Base-by-base conservation (phyloP, 2,888 invertebrate species). In the Platycnemis pennipes region DNA sequence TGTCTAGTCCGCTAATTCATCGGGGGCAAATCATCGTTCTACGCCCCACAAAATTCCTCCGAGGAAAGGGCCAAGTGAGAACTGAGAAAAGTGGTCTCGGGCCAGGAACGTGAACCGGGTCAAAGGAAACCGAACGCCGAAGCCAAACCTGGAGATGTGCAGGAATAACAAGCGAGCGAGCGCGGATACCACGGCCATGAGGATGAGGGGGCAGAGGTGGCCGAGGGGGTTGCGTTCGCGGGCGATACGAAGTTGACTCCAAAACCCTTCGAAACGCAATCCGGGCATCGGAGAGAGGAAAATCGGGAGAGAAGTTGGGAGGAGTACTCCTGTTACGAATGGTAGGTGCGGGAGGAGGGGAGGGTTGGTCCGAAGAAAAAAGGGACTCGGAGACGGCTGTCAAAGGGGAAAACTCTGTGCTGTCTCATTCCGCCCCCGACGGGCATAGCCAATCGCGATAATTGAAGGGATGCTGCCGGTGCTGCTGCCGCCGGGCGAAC, bases 381-480 rank as follows among this genome's bases (percentile, higher is more conserved):
- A 44, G 2, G 37, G 77, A 77, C n/a, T 22, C 19, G 26, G 86
- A 42, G 13, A 16, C 19, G 49, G 49, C 53, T 26, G 89, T 37
- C 89, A 91, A 91, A 91, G 49, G 44, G 53, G 69, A 91, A 63
- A 53, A 63, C 91, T 56, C 91, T 37, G 37, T 91, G 91, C 63
- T 44, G 63, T 91, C 91, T 91, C 91, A 91, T 63, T 91, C 91
- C 91, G 91, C 63, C 69, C 63, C 91, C 91, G 45, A 91, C 69
- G 69, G 91, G 22, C 91, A 63, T 63, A 63, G 63, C 44, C 91
- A 91, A 91, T 91, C 91, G 91, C 56, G 91, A 91, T 91, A 91
- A 91, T 91, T 91, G 69, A 91, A 63, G 91, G 91, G 91, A 91
- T 56, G 91, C 42, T 91, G 31, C 42, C 77, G 37, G 77, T 77